Evolutionary conservation across 1,140 invertebrate genomes (phyloP), one percentile per base, ranked within the genome.

Genomic region (Ylistrum balloti): DNA sequence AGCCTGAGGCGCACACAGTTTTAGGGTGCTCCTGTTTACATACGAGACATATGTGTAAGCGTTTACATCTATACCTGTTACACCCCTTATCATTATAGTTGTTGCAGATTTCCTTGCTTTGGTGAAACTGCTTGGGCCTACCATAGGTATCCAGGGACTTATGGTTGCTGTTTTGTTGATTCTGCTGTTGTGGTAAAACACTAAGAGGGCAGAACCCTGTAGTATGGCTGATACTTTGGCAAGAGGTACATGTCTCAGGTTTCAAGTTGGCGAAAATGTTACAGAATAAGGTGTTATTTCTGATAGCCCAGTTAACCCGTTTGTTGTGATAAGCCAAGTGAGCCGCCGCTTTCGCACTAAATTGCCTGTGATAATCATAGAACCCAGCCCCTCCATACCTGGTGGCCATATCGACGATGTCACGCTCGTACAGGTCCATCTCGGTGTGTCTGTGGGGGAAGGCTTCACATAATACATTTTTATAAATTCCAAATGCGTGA

Each of bases 331-430:
- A 89, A 0, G n/a, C 20, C 0, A 92, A 28, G 33, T 87, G 41
- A 0, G 91, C 35, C 2, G 88, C 90, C 11, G 90, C 90, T 7
- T 88, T 86, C 0, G 41, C 74, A n/a, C 33, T 38, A 87, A 92
- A 90, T 20, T 32, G 0, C 34, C 86, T 88, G 88, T 92, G 91
- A 88, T 92, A 91, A 35, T 91, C 87, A 56, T 92, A 91, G 45
- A 91, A 92, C 0, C 20, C 20, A 22, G 34, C 0, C 0, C 87
- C 89, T 5, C 3, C 74, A 34, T 86, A 88, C 32, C 38, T 41
- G 0, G 33, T 38, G 20, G 56, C 13, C 45, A 91, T 91, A 38
- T 38, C 35, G 5, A 38, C 28, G 90, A 45, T 92, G 91, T 28
- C 41, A 33, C 33, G 90, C 90, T 48, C 88, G 45, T 88, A 91